Evolutionary conservation across 2,888 invertebrate genomes (phyloP), one percentile per base, ranked within the genome.

Genomic region (Gymnocheta viridis): DNA sequence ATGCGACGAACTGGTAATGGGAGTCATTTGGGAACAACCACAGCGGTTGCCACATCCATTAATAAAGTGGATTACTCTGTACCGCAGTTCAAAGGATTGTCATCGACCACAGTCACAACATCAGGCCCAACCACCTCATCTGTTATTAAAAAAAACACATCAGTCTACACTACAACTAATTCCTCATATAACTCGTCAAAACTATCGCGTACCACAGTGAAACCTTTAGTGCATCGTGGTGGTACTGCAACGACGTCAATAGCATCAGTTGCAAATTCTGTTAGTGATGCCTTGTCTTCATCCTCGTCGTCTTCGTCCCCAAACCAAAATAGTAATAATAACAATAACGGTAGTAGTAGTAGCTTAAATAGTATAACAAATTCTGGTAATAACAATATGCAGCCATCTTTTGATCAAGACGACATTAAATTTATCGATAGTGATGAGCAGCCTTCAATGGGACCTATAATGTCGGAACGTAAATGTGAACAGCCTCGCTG

Each of bases 361-460:
- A 86, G 58, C 67, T 82, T 85, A 51, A 85, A 64, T 76, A 87
- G 74, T 51, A 79, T 82, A 74, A 86, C 29, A 85, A 86, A 58
- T 82, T 82, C 38, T 66, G 86, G 62, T 82, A 86, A 49, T 83
- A 85, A 82, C 86, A 86, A 85, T 67, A 87, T 85, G 85, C 86
- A 86, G 58, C 82, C 85, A 24, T 85, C 72, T 29, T 77, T 86
- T 72, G 88, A 90, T 58, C 89, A 90, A 69, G 90, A 91, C 85
- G 91, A 91, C 78, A 90, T 90, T 22, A 91, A 86, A 82, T 90
- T 89, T 77, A 90, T 90, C 72, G 90, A 90, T 77, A 91, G 91
- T 77, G 91, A 90, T 74, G 90, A 91, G 38, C 79, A 79, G 54
- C 56, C 82, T 3, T 27, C 81, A 56, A 54, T 85, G 54, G 81